Evolutionary conservation across 2,888 invertebrate genomes (phyloP), one percentile per base, ranked within the genome.

Genomic region (Xanthia icteritia): DNA sequence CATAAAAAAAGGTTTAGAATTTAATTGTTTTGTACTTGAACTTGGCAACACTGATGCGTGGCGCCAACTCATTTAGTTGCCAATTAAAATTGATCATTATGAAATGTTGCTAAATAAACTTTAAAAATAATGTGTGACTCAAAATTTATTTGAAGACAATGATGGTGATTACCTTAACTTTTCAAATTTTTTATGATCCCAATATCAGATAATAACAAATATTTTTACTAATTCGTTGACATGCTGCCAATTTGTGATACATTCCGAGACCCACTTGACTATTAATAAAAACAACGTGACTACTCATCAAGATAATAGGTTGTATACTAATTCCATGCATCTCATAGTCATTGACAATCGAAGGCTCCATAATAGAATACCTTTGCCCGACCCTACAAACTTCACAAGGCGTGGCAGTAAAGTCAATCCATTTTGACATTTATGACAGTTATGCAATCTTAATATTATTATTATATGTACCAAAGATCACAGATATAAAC

Each of bases 1-100:
- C 66, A 36, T 36, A 42, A 51, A 82, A 84, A 84, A n/a, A 64
- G 17, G 23, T 36, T n/a, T 48, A 71, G 2, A 27, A 61, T 73
- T 73, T 36, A 82, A 84, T 85, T 73, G 71, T 58, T 79, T 36
- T 65, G 79, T 48, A 60, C 79, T 85, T 82, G 79, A 84, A 73
- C 61, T 72, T 70, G 42, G 39, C 69, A 61, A 65, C 45, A 60
- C 39, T 60, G 48, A 15, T 36, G 61, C 2, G 8, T 51, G 56
- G 71, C 60, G 81, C 61, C 73, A 77, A 51, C 15, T 64, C 27
- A 51, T 83, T 76, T 60, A 42, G 56, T 31, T 45, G 65, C 68
- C 64, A 68, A 61, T 81, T 73, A 71, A 73, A 73, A 64, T 36
- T 58, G 3, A 36, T 45, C 11, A 27, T 81, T 75, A 68, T 60